A percentile compares a stretch with the other conserved stretches of the same genome.
Conservation (phyloP, 2,888 invertebrate genomes). For the Myopa tessellatipennis region DNA sequence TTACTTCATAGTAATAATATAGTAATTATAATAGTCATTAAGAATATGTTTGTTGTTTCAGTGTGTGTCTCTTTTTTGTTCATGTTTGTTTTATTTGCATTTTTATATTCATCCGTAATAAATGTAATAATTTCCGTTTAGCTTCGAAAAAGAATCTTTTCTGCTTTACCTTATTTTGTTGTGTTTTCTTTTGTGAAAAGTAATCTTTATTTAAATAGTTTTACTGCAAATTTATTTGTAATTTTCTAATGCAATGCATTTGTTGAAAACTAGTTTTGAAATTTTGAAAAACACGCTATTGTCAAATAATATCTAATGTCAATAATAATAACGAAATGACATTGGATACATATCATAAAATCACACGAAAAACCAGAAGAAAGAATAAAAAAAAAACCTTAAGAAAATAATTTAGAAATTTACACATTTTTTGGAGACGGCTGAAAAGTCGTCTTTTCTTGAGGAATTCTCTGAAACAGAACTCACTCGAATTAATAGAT, state of each 20-base stretch:
- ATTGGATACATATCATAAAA: too few relatives aligned
- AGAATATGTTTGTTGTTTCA: constrained; percentile 31
- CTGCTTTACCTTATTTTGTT: background rate
- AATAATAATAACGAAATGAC: too few relatives aligned
- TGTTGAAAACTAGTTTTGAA: background rate
- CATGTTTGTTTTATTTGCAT: background rate
- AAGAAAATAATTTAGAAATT: too few relatives aligned
- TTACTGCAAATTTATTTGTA: background rate
- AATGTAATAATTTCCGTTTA: constrained; percentile 6
- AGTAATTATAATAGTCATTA: constrained; percentile 31
- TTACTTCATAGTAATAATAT: constrained; percentile 17
- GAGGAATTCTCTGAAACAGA: too few relatives aligned
- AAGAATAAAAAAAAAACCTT: too few relatives aligned
- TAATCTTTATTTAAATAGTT: background rate
- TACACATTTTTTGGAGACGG: too few relatives aligned
- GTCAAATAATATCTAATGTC: too few relatives aligned
- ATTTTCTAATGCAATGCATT: background rate
- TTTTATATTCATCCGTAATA: constrained; percentile 2
- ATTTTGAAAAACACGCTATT: too few relatives aligned
- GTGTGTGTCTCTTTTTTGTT: background rate
- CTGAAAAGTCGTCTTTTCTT: too few relatives aligned
- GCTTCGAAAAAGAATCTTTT: background rate
- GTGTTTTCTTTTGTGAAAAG: background rate
- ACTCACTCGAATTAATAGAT: too few relatives aligned
- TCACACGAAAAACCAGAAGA: too few relatives aligned